Base-by-base conservation (phyloP, 2,113 vertebrate species). In the Poicephalus gulielmi region DNA sequence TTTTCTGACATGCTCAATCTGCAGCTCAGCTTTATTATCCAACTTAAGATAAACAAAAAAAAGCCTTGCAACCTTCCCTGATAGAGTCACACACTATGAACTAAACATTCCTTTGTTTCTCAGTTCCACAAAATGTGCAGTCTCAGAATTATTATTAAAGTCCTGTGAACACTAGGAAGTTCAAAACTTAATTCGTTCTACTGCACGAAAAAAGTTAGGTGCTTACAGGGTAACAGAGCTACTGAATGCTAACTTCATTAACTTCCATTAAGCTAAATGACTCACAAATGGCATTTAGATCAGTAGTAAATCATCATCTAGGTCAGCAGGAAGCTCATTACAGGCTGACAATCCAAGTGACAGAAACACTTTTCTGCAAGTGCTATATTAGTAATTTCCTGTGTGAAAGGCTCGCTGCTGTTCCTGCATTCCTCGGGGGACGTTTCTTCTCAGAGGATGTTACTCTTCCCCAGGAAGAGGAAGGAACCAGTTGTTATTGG, bases 391-490 rank as follows among this genome's bases (percentile, higher is more conserved):
- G 97, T 85, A 78, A 98, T 97, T 98, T 98, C 98, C 98, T 98
- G 98, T 98, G 98, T 98, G 98, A 97, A 98, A 97, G 94, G 92
- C 98, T 96, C 94, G 83, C 97, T 95, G 97, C 95, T 96, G 96
- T 81, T 95, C 82, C 62, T 87, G 96, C 98, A 98, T 98, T 98
- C 98, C 98, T 97, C 86, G 11, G 97, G 97, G 97, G 95, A 97
- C 76, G 52, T 88, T 97, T 97, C 97, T 97, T 95, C 97, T 97
- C 88, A 78, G 97, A 98, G 98, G 98, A 98, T 98, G 98, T 95
- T 95, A 95, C 97, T 97, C 96, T 98, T 98, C 98, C 97, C 87
- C 98, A 98, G 98, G 98, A 98, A 98, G 98, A 98, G 98, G 98
- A 98, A 98, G 97, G 97, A 98, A 97, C 94, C 98, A 98, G 98